These are phyloP conservation scores for Sarcophaga bullata DNA, from an alignment of 1,140 invertebrate genomes.

Conservation along the genomic window DNA sequence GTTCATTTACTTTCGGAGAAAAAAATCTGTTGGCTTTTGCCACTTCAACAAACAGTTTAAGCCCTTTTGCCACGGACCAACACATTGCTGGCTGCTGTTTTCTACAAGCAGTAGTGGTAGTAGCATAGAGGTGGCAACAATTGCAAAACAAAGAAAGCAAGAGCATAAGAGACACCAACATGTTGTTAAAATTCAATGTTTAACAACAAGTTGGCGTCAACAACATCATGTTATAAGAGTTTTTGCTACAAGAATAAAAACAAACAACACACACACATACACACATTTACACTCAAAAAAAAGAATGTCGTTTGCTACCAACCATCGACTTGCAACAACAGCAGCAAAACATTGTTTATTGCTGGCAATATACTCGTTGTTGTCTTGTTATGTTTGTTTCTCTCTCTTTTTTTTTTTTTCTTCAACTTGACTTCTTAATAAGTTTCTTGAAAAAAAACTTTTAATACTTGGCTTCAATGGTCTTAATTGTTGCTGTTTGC, in stretches of 20 bases:
- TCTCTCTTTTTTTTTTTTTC: no score
- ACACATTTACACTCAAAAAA: no score
- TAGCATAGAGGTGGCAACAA: no score
- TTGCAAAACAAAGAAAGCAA: background rate
- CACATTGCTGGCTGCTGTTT: background rate
- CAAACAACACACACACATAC: no score
- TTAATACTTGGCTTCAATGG: background rate
- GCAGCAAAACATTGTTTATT: background rate
- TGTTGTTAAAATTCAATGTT: constrained; percentile 12
- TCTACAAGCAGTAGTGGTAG: no score
- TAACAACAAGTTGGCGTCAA: constrained; percentile 34
- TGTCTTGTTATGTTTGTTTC: no score
- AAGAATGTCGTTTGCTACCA: background rate
- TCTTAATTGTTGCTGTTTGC: background rate
- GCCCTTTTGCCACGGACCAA: background rate
- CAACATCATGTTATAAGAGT: constrained; percentile 22
- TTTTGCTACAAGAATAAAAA: background rate
- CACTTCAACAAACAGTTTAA: background rate
- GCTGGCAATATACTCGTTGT: no score
- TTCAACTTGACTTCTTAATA: no score
- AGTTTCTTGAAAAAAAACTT: no score
- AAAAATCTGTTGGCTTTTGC: background rate
- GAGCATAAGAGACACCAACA: background rate
- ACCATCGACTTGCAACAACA: background rate
- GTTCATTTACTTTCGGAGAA: constrained; percentile 35